Conservation (phyloP, 1,140 invertebrate genomes). For the Halictus rubicundus region DNA sequence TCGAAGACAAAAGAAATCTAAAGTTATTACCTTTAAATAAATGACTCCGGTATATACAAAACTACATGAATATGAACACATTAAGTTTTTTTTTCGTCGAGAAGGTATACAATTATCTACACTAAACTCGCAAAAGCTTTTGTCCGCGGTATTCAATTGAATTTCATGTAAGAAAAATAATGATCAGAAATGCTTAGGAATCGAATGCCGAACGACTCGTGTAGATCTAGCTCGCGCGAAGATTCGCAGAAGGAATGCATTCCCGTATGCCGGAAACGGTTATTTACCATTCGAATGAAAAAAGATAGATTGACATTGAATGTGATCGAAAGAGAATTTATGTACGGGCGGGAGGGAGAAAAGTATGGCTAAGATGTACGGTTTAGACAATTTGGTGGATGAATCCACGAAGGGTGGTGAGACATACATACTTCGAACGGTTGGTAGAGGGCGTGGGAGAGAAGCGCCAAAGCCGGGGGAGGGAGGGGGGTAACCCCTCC, state of each 20-base stretch:
- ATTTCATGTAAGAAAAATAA: background rate
- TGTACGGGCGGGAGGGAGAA: background rate
- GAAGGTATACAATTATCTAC: background rate
- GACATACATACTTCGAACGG: conserved; percentile 24
- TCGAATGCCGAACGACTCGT: background rate
- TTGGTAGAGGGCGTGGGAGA: background rate
- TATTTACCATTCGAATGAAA: conserved; percentile 9
- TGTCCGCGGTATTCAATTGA: background rate
- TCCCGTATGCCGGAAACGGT: conserved; percentile 1
- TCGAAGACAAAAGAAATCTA: no score
- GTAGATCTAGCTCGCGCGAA: no score
- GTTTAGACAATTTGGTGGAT: conserved; percentile 56
- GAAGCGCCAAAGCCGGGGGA: background rate
- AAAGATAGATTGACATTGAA: conserved; percentile 21
- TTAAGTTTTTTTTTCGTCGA: background rate
- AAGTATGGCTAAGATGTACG: conserved; percentile 33
- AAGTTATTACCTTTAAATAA: no score
- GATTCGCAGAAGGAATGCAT: background rate
- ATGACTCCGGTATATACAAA: no score
- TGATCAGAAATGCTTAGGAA: no score
- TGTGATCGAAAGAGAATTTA: conserved; percentile 18
- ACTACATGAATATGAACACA: no score
- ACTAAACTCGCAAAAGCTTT: background rate
- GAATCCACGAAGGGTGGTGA: conserved; percentile 52
- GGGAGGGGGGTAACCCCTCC: conserved; percentile 61